These are phyloP conservation scores for Cathartes aura DNA, from an alignment of 2,113 vertebrate species.

Conservation along the genomic window DNA sequence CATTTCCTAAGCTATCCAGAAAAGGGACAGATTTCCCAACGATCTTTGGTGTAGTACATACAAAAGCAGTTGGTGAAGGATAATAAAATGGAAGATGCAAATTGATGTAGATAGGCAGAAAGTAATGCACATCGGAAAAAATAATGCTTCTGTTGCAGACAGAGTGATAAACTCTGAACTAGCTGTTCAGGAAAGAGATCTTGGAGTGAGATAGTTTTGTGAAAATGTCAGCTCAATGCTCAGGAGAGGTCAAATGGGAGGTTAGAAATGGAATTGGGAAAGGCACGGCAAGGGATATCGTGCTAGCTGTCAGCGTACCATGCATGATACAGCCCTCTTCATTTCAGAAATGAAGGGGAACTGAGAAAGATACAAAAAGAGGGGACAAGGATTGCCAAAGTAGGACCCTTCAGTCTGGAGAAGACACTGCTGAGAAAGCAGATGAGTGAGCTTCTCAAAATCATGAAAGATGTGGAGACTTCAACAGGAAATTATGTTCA, in stretches of 20 bases:
- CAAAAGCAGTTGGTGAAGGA: not conserved
- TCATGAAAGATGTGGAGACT: not conserved
- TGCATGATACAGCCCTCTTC: not conserved
- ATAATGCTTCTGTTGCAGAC: not conserved
- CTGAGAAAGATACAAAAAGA: not conserved
- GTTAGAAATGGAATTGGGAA: not conserved
- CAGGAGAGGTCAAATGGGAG: not conserved
- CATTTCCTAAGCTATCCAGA: not conserved
- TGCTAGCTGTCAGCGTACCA: not conserved
- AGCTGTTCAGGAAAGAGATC: not conserved
- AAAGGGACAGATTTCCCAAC: not conserved
- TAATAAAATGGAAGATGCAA: not conserved
- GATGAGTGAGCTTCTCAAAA: not conserved
- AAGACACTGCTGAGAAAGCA: not conserved
- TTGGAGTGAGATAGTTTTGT: not conserved
- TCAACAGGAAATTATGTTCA: not conserved
- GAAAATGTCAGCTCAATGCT: not conserved
- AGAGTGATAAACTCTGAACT: not conserved
- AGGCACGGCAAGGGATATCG: not conserved
- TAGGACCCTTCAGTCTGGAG: not conserved
- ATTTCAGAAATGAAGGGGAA: not conserved
- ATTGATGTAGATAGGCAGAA: not conserved
- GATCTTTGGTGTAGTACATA: not conserved
- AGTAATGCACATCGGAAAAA: not conserved
- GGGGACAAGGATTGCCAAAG: not conserved